A percentile compares a stretch with the other conserved stretches of the same genome.
These are phyloP conservation scores for Agrotis clavis DNA, from an alignment of 2,888 invertebrate genomes.

Conservation along the genomic window DNA sequence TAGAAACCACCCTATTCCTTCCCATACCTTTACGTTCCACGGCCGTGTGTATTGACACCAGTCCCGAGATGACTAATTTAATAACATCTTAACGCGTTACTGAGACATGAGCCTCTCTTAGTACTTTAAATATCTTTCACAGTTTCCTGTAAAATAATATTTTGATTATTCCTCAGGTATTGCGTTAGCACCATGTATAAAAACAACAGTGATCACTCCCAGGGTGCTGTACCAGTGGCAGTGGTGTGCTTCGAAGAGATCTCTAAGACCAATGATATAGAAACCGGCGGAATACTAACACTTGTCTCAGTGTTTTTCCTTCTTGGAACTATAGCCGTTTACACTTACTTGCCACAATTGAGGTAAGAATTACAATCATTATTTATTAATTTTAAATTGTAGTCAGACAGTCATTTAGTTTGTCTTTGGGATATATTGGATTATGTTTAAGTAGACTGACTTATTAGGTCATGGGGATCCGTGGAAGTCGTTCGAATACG, in stretches of 20 bases:
- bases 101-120: no score
- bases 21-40: no score
- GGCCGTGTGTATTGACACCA: no score
- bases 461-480: no score
- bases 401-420: not conserved
- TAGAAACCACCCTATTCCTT: no score
- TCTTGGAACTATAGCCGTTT: slow-evolving; percentile 91
- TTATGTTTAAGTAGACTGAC: not conserved
- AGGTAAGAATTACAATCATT: slow-evolving; percentile 79
- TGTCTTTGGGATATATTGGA: not conserved
- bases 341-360: slow-evolving; percentile 91
- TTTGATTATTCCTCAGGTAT: slow-evolving; percentile 73
- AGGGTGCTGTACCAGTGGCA: slow-evolving; percentile 78
- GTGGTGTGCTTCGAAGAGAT: slow-evolving; percentile 94
- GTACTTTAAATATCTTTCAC: no score
- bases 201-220: slow-evolving; percentile 65
- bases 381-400: not conserved
- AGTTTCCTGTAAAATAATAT: not conserved
- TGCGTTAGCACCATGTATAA: slow-evolving; percentile 79
- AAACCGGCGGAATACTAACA: slow-evolving; percentile 84
- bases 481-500: no score
- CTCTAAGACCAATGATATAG: slow-evolving; percentile 85
- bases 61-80: no score
- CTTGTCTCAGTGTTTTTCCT: slow-evolving; percentile 92
- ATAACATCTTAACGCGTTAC: no score